phyloP scores from a whole-genome alignment of 2,888 invertebrate species.

The Aproaerema taeniolella region DNA sequence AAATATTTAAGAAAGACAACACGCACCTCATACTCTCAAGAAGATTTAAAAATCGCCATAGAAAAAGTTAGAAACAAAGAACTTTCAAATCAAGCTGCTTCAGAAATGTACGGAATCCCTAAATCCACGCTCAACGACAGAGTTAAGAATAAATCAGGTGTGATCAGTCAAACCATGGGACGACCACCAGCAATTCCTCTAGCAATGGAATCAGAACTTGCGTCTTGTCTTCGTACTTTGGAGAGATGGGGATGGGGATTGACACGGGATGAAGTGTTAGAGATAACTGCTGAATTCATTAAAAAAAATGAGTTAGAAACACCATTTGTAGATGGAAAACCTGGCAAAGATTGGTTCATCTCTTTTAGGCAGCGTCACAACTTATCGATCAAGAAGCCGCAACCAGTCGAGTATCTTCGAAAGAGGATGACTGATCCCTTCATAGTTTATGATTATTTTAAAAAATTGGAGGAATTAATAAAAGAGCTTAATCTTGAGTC shows the following conservation, averaged over 20 bases:
- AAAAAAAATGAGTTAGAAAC: too few species aligned
- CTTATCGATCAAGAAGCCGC: slow-evolving; percentile 26
- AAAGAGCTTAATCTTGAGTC: slow-evolving; percentile 6
- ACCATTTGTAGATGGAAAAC: slow-evolving; percentile 19
- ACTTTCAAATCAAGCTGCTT: not conserved
- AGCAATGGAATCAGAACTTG: slow-evolving; percentile 15
- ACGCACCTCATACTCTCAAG: not conserved
- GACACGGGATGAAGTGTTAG: slow-evolving; percentile 21
- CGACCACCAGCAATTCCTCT: slow-evolving; percentile 13
- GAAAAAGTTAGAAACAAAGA: not conserved
- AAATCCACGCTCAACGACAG: not conserved
- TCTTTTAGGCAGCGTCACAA: slow-evolving; percentile 23
- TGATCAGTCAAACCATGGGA: not conserved
- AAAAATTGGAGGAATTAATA: slow-evolving; percentile 11
- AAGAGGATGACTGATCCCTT: slow-evolving; percentile 20
- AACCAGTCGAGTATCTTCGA: slow-evolving; percentile 20
- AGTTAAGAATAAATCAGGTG: not conserved
- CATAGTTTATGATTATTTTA: slow-evolving; percentile 17
- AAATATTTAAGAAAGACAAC: not conserved
- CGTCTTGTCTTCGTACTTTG: slow-evolving; percentile 15
- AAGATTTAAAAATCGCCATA: not conserved
- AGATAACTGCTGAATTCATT: slow-evolving; percentile 18
- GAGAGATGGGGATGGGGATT: too few species aligned
- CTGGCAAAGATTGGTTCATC: slow-evolving; percentile 23
- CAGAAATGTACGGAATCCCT: not conserved